Percentiles rank a stretch among this genome's conserved stretches.
These are phyloP conservation scores for Galaxias olidus DNA, from an alignment of 2,797 vertebrate genomes.

Conservation along the genomic window DNA sequence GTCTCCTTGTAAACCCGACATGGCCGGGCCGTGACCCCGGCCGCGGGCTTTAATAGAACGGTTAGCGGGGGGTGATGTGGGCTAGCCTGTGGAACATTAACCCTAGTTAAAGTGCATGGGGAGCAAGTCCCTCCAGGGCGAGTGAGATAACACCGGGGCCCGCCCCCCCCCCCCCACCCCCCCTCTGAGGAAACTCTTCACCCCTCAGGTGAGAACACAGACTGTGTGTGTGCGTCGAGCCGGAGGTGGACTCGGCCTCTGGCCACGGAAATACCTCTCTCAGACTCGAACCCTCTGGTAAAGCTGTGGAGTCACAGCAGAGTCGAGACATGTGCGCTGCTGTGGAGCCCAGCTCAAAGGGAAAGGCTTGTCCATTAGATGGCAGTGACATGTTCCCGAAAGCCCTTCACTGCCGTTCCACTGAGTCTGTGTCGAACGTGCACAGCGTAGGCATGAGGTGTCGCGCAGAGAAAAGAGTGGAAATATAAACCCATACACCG, in stretches of 20 bases:
- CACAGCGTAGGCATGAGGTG: too few species aligned
- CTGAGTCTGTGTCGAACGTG: too few species aligned
- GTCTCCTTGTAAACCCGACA: too few species aligned
- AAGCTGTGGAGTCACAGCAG: neutral
- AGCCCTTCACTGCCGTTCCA: neutral
- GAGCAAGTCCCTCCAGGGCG: slow-evolving; percentile 2
- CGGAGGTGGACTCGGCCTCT: slow-evolving; percentile 2
- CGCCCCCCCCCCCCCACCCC: slow-evolving; percentile 38
- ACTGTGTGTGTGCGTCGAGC: neutral
- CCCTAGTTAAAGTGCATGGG: slow-evolving; percentile 16
- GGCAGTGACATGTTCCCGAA: slow-evolving; percentile 7
- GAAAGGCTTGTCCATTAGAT: neutral
- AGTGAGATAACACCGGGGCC: slow-evolving; percentile 14
- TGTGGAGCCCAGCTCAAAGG: neutral
- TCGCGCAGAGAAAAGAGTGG: too few species aligned
- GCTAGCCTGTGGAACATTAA: slow-evolving; percentile 6
- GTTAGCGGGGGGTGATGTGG: too few species aligned
- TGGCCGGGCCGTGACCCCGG: too few species aligned
- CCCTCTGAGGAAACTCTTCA: slow-evolving; percentile 54
- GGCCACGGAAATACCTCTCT: slow-evolving; percentile 7
- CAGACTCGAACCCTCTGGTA: neutral
- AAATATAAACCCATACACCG: too few species aligned
- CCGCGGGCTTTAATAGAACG: too few species aligned
- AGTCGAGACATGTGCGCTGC: slow-evolving; percentile 8
- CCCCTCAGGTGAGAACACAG: neutral